Evolutionary conservation across 2,113 vertebrate genomes (phyloP), one percentile per base, ranked within the genome.

Genomic region (Phaethon lepturus): DNA sequence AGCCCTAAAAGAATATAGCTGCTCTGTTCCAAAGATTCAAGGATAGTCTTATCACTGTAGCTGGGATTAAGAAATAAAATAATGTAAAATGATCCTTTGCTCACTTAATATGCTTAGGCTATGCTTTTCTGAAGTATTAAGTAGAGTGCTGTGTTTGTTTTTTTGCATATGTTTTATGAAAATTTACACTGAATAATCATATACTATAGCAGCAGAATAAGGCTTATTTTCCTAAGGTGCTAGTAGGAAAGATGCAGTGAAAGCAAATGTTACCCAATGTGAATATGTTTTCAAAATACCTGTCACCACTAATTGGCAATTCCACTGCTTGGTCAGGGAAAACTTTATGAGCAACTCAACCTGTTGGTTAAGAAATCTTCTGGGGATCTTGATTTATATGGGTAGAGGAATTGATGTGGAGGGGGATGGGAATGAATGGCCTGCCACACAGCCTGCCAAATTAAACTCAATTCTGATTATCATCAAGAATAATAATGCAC

Each of bases 271-370:
- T 85, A 29, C 42, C 29, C 44, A 25, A 0, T 45, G 29, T 69
- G 62, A 90, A 20, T 40, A 62, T 25, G 18, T 90, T 94, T 91
- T 85, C 73, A 47, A 77, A 91, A 81, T 67, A 90, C 52, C 69
- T 84, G 73, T 90, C 87, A 91, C 22, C 25, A 47, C 47, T 81
- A 94, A 95, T 78, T 93, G 94, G 60, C 28, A 85, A 78, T 88
- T 92, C 58, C 2, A 28, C 38, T 90, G 73, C 81, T 92, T 90
- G 56, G n/a, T 93, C 25, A 38, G 77, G 64, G 56, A 95, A 93
- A 94, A 55, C 59, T 84, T 45, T 63, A 67, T 38, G 14, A 81
- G 28, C 47, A 78, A 33, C 52, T 87, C 60, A 81, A 86, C 87
- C 25, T 84, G 75, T 74, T 72, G 82, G 68, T 94, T 80, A 91